A percentile compares a stretch with the other conserved stretches of the same genome.
Conservation (phyloP, 2,888 invertebrate species). For the Campoplex capitator region DNA sequence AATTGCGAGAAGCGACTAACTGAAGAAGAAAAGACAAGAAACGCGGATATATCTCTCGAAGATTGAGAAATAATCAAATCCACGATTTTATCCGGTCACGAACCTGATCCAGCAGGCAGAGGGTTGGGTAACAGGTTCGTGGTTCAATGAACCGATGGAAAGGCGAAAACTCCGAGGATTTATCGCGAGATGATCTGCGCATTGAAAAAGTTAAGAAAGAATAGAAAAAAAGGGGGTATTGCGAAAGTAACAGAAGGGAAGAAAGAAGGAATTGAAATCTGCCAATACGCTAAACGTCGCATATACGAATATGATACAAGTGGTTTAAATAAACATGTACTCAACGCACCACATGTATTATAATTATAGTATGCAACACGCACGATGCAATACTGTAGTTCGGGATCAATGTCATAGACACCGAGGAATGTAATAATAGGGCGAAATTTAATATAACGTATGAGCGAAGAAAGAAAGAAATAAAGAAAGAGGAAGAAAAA, state of each 20-base stretch:
- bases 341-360: slow-evolving; percentile 73
- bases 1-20: background rate
- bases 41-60: background rate
- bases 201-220: background rate
- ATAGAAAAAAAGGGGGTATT: background rate
- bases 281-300: slow-evolving; percentile 75
- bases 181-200: slow-evolving; percentile 8
- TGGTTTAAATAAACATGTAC: slow-evolving; percentile 62
- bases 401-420: slow-evolving; percentile 66
- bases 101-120: slow-evolving; percentile 38
- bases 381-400: slow-evolving; percentile 80
- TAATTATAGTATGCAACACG: slow-evolving; percentile 78
- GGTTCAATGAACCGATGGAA: slow-evolving; percentile 1
- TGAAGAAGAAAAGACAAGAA: slow-evolving; percentile 8
- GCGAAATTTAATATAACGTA: slow-evolving; percentile 40
- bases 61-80: background rate
- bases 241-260: background rate
- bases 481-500: background rate
- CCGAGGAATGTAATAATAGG: slow-evolving; percentile 70
- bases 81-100: background rate
- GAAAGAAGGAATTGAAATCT: slow-evolving; percentile 49
- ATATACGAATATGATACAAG: slow-evolving; percentile 75
- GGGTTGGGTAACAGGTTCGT: slow-evolving; percentile 3
- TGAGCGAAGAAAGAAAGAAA: slow-evolving; percentile 15
- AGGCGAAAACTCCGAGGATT: slow-evolving; percentile 3